Evolutionary conservation across 2,113 vertebrate species (phyloP).

Genomic region (Cyprinodon variegatus): DNA sequence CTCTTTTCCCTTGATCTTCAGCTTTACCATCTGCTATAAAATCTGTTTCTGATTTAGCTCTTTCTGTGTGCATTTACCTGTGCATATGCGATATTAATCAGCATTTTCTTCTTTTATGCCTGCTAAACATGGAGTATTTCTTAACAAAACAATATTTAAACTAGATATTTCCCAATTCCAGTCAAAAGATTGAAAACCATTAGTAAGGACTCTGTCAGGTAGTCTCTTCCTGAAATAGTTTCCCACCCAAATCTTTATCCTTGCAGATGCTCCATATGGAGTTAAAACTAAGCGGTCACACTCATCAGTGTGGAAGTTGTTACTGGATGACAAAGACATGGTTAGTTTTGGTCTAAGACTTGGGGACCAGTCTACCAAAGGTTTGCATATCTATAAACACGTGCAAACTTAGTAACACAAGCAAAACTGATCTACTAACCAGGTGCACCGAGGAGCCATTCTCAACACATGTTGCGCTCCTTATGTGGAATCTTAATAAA

Average conservation of each 20-base stretch:
- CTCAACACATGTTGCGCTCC: too few species aligned
- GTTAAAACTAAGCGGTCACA: not conserved
- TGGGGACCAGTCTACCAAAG: too few species aligned
- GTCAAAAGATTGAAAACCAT: not conserved
- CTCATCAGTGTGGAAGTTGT: not conserved
- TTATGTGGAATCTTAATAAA: too few species aligned
- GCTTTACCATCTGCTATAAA: slow-evolving; percentile 56
- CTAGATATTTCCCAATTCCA: not conserved
- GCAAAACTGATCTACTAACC: too few species aligned
- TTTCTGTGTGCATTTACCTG: slow-evolving; percentile 18
- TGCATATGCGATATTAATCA: slow-evolving; percentile 1
- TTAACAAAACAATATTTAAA: too few species aligned
- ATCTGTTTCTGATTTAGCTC: slow-evolving; percentile 46
- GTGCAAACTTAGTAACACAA: too few species aligned
- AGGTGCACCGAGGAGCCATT: too few species aligned
- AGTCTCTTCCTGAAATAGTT: not conserved
- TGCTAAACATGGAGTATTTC: not conserved
- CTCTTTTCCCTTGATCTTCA: slow-evolving; percentile 11
- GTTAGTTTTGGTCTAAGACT: not conserved
- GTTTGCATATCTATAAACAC: too few species aligned
- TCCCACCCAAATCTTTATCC: not conserved
- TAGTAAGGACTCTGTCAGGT: not conserved
- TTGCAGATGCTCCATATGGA: too few species aligned
- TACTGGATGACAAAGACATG: not conserved
- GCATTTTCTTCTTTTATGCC: not conserved